These are phyloP conservation scores for Hylyphantes graminicola DNA, from an alignment of 1,140 invertebrate genomes.

Conservation along the genomic window DNA sequence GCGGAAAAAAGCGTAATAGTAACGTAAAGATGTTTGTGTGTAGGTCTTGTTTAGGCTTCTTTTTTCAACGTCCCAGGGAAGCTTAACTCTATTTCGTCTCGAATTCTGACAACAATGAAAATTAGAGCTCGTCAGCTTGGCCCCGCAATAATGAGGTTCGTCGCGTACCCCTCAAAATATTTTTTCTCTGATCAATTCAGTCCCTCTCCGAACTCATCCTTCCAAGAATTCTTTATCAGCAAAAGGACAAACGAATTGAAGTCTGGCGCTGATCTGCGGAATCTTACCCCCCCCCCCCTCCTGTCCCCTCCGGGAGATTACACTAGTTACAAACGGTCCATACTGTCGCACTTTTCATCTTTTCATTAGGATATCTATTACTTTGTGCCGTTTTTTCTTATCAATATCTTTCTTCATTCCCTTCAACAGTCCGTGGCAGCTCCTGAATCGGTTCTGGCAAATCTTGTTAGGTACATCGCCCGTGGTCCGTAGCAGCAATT, in stretches of 20 bases:
- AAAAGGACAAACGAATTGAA: constrained; percentile 48
- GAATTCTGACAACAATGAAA: constrained; percentile 53
- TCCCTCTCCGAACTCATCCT: not conserved
- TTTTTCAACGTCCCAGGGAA: not conserved
- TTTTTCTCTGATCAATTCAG: constrained; percentile 49
- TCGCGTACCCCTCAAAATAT: constrained; percentile 14
- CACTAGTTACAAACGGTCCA: constrained; percentile 56
- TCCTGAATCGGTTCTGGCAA: constrained; percentile 51
- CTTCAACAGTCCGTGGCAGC: not conserved
- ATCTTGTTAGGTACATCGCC: constrained; percentile 50
- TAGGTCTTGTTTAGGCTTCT: constrained; percentile 54
- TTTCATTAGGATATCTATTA: constrained; percentile 57
- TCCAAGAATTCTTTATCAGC: not conserved
- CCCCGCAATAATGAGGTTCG: constrained; percentile 56
- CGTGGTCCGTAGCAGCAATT: not conserved
- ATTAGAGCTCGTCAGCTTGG: constrained; percentile 60
- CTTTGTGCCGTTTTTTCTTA: constrained; percentile 36
- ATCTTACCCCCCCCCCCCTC: constrained; percentile 34
- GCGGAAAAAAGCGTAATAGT: constrained; percentile 45
- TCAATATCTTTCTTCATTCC: no score
- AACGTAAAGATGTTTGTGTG: constrained; percentile 57
- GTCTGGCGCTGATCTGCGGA: constrained; percentile 51
- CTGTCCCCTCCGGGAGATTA: constrained; percentile 46
- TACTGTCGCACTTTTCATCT: constrained; percentile 57
- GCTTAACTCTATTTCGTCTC: constrained; percentile 58